Base-by-base conservation (phyloP, 2,113 vertebrate species). In the Rhinolophus sinicus region DNA sequence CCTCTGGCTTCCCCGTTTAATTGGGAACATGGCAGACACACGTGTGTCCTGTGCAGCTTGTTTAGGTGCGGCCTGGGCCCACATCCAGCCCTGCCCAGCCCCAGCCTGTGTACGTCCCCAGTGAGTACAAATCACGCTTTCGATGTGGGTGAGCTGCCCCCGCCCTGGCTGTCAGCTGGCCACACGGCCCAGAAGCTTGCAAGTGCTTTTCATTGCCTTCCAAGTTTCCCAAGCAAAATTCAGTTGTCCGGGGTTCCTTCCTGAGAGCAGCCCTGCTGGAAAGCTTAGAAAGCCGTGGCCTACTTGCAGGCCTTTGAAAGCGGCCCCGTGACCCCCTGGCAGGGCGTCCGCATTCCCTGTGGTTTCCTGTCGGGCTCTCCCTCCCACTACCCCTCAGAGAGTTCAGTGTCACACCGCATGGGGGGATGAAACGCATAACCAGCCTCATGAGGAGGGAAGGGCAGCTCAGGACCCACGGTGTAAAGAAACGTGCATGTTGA, bases 41-140 rank as follows among this genome's bases (percentile, higher is more conserved):
- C 3, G 0, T 0, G 8, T 19, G 30, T 44, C 40, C n/a, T 0
- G 0, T 6, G 7, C 40, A 10, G 13, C 40, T 15, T 15, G 11
- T 64, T 16, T 10, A 2, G 19, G 56, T 18, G 73, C 3, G 2
- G 10, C 28, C 30, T 2, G 18, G 52, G 28, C 12, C 15, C 12
- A 1, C 3, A 0, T 0, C 6, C 11, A 78, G 62, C 5, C 38
- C 6, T 13, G 0, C 56, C 30, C 65, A 33, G 69, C 67, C 9
- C 1, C 22, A 9, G 52, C 26, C 56, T 0, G 2, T 21, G 4
- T 22, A 13, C 24, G 18, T 2, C 19, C 80, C 60, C 44, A 18
- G 26, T 18, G 35, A 24, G 19, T 3, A 5, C 16, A 22, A 2
- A 12, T 21, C 16, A 18, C 0, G 0, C n/a, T 8, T 47, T 10